Evolutionary conservation across 2,113 vertebrate species (phyloP).

Genomic region (Ageneiosus marmoratus): DNA sequence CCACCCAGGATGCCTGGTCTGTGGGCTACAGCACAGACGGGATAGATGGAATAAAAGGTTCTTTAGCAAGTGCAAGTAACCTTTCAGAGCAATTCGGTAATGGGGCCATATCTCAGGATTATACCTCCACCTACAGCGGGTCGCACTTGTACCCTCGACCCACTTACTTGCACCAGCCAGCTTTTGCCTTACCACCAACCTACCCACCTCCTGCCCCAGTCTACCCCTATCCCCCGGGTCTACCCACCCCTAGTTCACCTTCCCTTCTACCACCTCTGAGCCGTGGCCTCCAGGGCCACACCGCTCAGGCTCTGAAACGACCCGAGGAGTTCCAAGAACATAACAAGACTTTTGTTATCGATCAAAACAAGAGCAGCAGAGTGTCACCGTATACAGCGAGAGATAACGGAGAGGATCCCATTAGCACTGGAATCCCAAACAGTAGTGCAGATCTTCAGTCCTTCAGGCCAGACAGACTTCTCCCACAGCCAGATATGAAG

Average conservation of each 20-base stretch:
- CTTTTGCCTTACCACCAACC: slow-evolving; percentile 77
- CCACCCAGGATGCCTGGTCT: slow-evolving; percentile 79
- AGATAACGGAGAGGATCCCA: slow-evolving; percentile 64
- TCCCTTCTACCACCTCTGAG: slow-evolving; percentile 81
- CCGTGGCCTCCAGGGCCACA: slow-evolving; percentile 66
- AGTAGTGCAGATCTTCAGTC: slow-evolving; percentile 64
- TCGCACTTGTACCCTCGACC: slow-evolving; percentile 54
- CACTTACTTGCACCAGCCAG: slow-evolving; percentile 79
- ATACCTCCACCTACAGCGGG: slow-evolving; percentile 79
- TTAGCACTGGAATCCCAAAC: slow-evolving; percentile 77
- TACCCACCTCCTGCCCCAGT: slow-evolving; percentile 77
- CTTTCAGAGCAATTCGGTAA: slow-evolving; percentile 71
- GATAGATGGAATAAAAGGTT: slow-evolving; percentile 79
- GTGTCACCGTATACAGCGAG: slow-evolving; percentile 68
- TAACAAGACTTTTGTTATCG: slow-evolving; percentile 85
- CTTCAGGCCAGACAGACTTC: slow-evolving; percentile 77
- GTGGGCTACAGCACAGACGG: slow-evolving; percentile 75
- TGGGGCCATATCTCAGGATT: slow-evolving; percentile 78
- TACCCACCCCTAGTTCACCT: slow-evolving; percentile 75
- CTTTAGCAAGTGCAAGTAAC: slow-evolving; percentile 74
- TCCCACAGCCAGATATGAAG: slow-evolving; percentile 54
- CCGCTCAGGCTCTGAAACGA: neutral
- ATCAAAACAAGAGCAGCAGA: slow-evolving; percentile 72
- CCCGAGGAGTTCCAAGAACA: slow-evolving; percentile 76
- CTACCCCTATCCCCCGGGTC: slow-evolving; percentile 69